Conservation (phyloP, 2,113 vertebrate genomes). For the Mesitornis unicolor region DNA sequence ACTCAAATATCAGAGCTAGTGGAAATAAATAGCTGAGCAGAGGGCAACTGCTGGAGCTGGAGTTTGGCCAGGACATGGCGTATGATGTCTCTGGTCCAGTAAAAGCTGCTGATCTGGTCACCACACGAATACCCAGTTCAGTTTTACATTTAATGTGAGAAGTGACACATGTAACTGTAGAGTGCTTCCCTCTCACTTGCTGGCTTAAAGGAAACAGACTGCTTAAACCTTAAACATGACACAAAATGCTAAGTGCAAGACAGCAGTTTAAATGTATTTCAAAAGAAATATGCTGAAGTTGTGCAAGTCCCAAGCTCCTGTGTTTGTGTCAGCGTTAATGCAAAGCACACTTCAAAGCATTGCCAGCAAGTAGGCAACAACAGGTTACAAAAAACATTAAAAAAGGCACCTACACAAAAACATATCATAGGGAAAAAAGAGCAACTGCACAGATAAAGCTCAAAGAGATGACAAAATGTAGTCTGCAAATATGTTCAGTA, state of each 20-base stretch:
- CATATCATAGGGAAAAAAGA: not conserved
- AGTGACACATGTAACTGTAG: not conserved
- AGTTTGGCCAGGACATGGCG: not conserved
- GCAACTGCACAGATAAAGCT: not conserved
- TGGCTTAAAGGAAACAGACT: not conserved
- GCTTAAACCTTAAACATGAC: not conserved
- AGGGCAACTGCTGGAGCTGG: not conserved
- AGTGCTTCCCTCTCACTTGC: not conserved
- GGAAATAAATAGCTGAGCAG: not conserved
- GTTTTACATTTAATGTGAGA: not conserved
- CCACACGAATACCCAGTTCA: fast-evolving
- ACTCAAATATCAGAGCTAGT: not conserved
- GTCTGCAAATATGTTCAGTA: not conserved
- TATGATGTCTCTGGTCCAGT: not conserved
- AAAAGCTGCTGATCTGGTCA: not conserved
- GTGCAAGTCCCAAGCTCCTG: not conserved
- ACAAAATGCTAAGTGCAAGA: not conserved
- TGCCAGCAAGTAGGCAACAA: not conserved
- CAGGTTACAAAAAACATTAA: not conserved
- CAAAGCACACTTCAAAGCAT: not conserved
- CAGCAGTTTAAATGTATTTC: not conserved
- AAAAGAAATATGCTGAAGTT: not conserved
- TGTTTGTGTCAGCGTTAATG: not conserved
- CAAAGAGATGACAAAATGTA: not conserved
- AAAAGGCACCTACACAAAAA: not conserved